Evolutionary conservation across 2,797 vertebrate species (phyloP).

Genomic region (Tinamus major): DNA sequence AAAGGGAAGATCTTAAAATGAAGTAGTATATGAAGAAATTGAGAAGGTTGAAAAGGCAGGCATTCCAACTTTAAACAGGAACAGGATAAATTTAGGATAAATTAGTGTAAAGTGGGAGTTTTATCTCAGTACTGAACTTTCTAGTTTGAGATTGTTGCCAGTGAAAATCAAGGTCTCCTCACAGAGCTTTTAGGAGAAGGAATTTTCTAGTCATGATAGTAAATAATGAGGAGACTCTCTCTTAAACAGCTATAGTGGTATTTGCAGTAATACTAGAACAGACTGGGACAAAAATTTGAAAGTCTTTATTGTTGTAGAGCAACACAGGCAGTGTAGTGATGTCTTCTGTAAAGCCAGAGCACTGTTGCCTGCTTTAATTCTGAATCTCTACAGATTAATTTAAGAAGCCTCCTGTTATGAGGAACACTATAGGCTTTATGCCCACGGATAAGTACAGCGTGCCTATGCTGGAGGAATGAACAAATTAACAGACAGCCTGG

Average conservation of each 20-base stretch:
- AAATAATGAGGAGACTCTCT: background rate
- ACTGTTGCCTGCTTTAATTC: conserved; percentile 39
- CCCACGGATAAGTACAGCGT: conserved; percentile 45
- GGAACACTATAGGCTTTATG: conserved; percentile 47
- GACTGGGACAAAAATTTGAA: background rate
- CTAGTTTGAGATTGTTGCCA: background rate
- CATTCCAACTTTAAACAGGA: background rate
- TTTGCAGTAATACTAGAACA: background rate
- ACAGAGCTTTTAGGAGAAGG: background rate
- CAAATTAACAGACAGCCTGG: conserved; percentile 55
- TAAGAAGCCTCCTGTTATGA: conserved; percentile 55
- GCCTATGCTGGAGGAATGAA: conserved; percentile 46
- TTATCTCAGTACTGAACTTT: background rate
- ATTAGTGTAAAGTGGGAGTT: background rate
- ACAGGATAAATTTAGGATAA: background rate
- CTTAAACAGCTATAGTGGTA: background rate
- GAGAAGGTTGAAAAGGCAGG: background rate
- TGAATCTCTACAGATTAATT: conserved; percentile 57
- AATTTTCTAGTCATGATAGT: background rate
- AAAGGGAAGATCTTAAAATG: background rate
- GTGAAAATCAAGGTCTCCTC: background rate
- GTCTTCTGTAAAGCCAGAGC: conserved; percentile 9
- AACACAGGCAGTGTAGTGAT: background rate
- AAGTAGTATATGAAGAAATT: background rate
- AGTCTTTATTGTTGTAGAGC: background rate